Base-by-base conservation (phyloP, 2,113 vertebrate genomes). In the Callipepla squamata region DNA sequence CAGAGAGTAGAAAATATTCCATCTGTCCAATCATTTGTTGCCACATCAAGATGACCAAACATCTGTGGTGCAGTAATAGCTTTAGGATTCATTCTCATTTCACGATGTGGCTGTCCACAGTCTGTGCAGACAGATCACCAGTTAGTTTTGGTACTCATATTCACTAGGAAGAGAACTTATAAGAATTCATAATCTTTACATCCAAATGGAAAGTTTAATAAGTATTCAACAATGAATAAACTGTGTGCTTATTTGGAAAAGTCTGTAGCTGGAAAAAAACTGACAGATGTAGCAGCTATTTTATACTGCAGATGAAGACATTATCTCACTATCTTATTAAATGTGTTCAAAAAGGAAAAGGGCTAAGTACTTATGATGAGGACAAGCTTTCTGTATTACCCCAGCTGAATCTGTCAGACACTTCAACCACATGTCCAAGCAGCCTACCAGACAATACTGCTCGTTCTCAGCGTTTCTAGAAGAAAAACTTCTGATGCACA, bases 81-180 rank as follows among this genome's bases (percentile, higher is more conserved):
- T 97, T 99, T 99, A 45, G 99, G 99, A 97, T 99, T 99, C 99
- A 99, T 99, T 81, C 99, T 98, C 99, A 99, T 98, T 97, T 99
- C 99, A 95, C 98, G 98, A 95, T 99, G 99, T 38, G 98, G 98
- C 72, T 98, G 97, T 78, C 99, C 99, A 95, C 99, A 99, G 50
- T 98, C 99, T 99, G 42, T 6, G 80, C 76, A 94, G 67, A 55
- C 21, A 62, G 63, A 93, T 78, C 26, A 89, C 6, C 28, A 47
- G 14, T 93, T 28, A 94, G 26, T 18, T 66, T 91, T 45, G 5
- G 23, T 13, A 84, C n/a, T 87, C 89, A 47, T 72, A 77, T 42
- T 68, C 42, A 77, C 19, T 6, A 55, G 32, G 48, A 34, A 72
- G 25, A 82, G 38, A 59, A 66, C 9, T 78, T 63, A 2, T 26